Evolutionary conservation across 1,140 invertebrate genomes (phyloP).

Genomic region (Platyscapa corneri): DNA sequence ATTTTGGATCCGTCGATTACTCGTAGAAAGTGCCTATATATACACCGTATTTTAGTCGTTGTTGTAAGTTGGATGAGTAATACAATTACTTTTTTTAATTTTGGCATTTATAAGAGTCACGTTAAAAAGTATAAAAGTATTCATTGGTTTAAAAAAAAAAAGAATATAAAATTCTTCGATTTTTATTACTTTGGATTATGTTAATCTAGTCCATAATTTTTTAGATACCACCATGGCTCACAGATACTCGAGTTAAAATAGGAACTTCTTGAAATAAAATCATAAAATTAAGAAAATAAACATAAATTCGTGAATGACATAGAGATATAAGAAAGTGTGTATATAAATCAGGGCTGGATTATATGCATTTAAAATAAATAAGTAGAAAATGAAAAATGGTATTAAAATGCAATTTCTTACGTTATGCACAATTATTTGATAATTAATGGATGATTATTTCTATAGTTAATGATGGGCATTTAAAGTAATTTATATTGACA

Average conservation of each 20-base stretch:
- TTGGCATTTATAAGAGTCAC: slow-evolving; percentile 60
- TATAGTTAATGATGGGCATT: background rate
- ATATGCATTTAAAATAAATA: slow-evolving; percentile 45
- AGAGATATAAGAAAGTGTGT: slow-evolving; percentile 34
- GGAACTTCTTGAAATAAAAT: slow-evolving; percentile 21
- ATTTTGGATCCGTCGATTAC: slow-evolving; percentile 58
- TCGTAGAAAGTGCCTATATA: slow-evolving; percentile 73
- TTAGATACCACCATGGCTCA: slow-evolving; percentile 46
- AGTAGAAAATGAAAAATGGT: slow-evolving; percentile 54
- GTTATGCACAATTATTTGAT: background rate
- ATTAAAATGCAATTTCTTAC: slow-evolving; percentile 45
- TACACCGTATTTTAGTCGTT: slow-evolving; percentile 57
- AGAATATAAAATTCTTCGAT: slow-evolving; percentile 44
- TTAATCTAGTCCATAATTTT: slow-evolving; percentile 44
- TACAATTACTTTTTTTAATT: slow-evolving; percentile 61
- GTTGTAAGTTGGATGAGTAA: slow-evolving; percentile 54
- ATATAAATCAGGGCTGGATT: slow-evolving; percentile 42
- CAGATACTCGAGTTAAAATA: slow-evolving; percentile 43
- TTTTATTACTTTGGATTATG: background rate
- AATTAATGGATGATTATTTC: background rate
- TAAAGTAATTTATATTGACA: background rate
- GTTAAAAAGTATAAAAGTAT: slow-evolving; percentile 33
- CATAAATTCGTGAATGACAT: slow-evolving; percentile 32
- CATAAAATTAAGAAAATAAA: slow-evolving; percentile 45
- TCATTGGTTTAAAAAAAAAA: slow-evolving; percentile 23